Conservation (phyloP, 2,113 vertebrate species). For the Donacobius atricapilla region DNA sequence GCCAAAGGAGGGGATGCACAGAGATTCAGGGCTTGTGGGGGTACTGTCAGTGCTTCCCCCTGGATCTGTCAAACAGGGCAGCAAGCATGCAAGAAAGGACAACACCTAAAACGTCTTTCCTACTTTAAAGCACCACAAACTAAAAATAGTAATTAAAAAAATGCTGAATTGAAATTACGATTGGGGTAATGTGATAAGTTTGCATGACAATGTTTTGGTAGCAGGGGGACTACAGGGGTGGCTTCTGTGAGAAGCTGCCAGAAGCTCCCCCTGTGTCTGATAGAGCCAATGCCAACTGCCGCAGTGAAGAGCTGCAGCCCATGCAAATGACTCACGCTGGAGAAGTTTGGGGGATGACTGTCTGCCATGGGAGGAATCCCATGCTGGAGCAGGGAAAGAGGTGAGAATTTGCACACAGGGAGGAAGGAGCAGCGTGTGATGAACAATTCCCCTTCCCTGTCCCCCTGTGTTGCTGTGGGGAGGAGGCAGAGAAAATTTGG, state of each 20-base stretch:
- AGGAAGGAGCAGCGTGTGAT: fast-evolving
- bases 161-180: not conserved
- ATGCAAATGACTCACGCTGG: fast-evolving
- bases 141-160: not conserved
- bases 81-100: not conserved
- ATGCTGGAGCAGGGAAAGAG: not conserved
- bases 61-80: not conserved
- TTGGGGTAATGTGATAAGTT: not conserved
- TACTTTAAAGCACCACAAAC: not conserved
- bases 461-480: fast-evolving
- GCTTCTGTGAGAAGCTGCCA: not conserved
- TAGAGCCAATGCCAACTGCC: not conserved
- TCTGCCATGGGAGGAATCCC: not conserved
- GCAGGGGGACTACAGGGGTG: not conserved
- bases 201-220: not conserved
- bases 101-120: not conserved
- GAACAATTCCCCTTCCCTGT: fast-evolving
- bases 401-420: not conserved
- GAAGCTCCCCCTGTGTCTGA: not conserved
- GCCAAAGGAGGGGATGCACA: not conserved
- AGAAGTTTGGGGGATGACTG: not conserved
- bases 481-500: not conserved
- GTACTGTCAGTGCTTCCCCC: not conserved
- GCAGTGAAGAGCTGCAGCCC: not conserved
- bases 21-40: not conserved